Conservation (phyloP, 2,888 invertebrate species). For the Globia sparganii region DNA sequence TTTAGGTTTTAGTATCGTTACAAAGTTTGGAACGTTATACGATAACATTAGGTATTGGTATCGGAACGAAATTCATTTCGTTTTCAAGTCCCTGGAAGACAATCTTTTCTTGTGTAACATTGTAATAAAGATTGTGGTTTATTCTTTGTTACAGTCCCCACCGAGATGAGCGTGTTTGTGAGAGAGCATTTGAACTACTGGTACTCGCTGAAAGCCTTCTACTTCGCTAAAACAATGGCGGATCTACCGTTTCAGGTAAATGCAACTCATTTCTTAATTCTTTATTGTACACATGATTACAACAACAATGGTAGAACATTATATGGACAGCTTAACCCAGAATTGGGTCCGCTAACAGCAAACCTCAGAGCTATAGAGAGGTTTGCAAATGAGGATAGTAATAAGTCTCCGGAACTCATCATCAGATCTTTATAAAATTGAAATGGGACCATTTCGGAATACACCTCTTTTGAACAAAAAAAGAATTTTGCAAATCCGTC, state of each 20-base stretch:
- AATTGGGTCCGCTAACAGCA: background rate
- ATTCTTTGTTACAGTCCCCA: constrained; percentile 94
- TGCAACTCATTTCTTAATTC: background rate
- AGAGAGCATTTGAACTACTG: constrained; percentile 99
- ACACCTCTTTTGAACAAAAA: no score
- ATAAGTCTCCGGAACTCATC: no score
- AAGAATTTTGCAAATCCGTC: no score
- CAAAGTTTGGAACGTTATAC: no score
- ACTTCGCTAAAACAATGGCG: constrained; percentile 98
- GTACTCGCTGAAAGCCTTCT: constrained; percentile 99
- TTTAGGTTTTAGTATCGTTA: no score
- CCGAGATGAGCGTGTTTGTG: constrained; percentile 98
- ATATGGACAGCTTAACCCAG: background rate
- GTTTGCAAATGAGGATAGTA: background rate
- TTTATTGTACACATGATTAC: background rate
- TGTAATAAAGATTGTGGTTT: constrained; percentile 15
- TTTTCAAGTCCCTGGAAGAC: no score
- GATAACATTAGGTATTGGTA: no score
- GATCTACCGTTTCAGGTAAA: constrained; percentile 99
- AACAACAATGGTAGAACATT: background rate
- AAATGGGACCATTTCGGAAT: no score
- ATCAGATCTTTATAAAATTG: no score
- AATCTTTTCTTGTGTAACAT: no score
- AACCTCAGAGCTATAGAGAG: background rate
- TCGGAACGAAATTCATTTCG: no score